Base-by-base conservation (phyloP, 37 sponge, comb jelly and placozoan species). In the Halisarca cf. caerulea region DNA sequence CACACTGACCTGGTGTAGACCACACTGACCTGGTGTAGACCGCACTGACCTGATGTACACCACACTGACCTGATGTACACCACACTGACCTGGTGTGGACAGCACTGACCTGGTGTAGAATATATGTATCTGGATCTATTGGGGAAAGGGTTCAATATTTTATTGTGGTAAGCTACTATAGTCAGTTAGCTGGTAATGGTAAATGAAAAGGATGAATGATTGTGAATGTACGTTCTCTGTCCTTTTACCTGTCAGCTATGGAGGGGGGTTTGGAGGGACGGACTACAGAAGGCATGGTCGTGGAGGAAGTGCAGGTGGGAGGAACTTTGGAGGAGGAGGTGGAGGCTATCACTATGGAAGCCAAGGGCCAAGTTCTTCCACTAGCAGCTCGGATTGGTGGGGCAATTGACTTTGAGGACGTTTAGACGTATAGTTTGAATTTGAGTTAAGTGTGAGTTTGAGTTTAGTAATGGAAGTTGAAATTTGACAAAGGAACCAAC, bases 191-290 rank as follows among this genome's bases (percentile, higher is more conserved):
- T n/a, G n/a, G n/a, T n/a, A n/a, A n/a, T n/a, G n/a, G n/a, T n/a
- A n/a, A n/a, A n/a, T n/a, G n/a, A n/a, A n/a, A 8, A 32, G 39
- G 11, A 34, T 73, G 75, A n/a, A 39, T 73, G 30, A 39, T 6
- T 23, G 6, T 11, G 20, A 43, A 34, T 23, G 7, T 73, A 11
- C 40, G 8, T 8, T 47, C 51, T 53, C 51, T n/a, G n/a, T n/a
- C n/a, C n/a, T n/a, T n/a, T n/a, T 11, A 47, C 51, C 11, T 11
- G 9, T 47, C 51, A 47, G 51, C 6, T 47, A 47, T 47, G 87
- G 83, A 36, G 68, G 89, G 21, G 88, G 92, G 58, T 97, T 97
- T 84, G 97, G 97, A n/a, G 94, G 94, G 15, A 86, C 89, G 20
- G 97, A 97, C 89, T 97, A 93, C 77, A 86, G 97, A 23, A 90